A percentile compares a stretch with the other conserved stretches of the same genome.
Evolutionary conservation across 2,113 vertebrate genomes (phyloP).

Genomic region (Oreochromis spilurus): DNA sequence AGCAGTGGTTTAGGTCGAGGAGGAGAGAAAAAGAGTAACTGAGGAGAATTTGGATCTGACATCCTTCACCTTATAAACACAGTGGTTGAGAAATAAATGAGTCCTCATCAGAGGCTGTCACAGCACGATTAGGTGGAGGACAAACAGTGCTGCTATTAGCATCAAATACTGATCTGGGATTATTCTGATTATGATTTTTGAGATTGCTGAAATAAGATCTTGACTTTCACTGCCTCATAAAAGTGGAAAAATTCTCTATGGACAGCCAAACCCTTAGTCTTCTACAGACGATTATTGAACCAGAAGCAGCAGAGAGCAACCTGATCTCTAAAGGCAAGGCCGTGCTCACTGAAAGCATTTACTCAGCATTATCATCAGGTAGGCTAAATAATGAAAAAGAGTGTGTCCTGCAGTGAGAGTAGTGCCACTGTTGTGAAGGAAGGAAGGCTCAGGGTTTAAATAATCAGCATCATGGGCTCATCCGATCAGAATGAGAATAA

Average conservation of each 20-base stretch:
- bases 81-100: not conserved
- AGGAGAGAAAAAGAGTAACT: not conserved
- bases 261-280: fast-evolving
- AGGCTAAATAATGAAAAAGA: not conserved
- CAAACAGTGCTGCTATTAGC: not conserved
- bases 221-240: not conserved
- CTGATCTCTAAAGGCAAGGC: not conserved
- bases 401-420: not conserved
- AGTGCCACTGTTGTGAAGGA: not conserved
- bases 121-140: not conserved
- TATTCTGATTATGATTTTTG: not conserved
- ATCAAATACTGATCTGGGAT: not conserved
- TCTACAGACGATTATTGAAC: not conserved
- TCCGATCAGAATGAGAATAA: too few relatives aligned
- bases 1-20: not conserved
- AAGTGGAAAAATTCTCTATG: fast-evolving
- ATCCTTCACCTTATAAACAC: too few relatives aligned
- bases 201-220: not conserved
- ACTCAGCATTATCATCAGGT: not conserved
- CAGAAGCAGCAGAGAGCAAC: not conserved
- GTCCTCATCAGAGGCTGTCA: not conserved
- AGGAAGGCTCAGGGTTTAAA: too few relatives aligned
- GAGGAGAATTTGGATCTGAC: not conserved
- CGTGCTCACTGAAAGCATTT: not conserved
- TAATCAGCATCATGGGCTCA: too few relatives aligned